These are phyloP conservation scores for Argentina silus DNA, from an alignment of 2,797 vertebrate genomes.

Conservation along the genomic window DNA sequence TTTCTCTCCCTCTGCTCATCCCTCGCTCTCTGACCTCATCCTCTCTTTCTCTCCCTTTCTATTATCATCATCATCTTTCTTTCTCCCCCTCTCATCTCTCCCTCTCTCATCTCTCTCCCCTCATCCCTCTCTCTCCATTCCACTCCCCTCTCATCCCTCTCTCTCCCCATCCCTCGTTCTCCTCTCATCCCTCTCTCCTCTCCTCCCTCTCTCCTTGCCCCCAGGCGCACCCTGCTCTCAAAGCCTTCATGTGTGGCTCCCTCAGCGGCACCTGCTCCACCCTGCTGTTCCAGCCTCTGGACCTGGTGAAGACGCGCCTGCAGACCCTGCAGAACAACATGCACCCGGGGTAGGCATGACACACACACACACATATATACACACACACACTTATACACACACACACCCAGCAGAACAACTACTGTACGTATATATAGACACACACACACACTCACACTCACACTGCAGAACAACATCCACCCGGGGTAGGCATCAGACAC, in stretches of 20 bases:
- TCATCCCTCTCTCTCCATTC: neutral
- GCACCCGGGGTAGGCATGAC: conserved; percentile 79
- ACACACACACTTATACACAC: neutral
- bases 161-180: neutral
- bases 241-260: conserved; percentile 95
- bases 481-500: conserved; percentile 76
- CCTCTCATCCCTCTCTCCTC: neutral
- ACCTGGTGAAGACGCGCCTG: conserved; percentile 92
- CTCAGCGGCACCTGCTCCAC: conserved; percentile 95
- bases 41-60: neutral
- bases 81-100: neutral
- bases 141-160: neutral
- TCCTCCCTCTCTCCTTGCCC: neutral
- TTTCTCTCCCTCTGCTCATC: neutral
- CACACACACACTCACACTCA: conserved; percentile 13
- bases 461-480: conserved; percentile 70
- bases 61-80: neutral
- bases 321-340: conserved; percentile 85
- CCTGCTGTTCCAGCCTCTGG: conserved; percentile 94
- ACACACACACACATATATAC: neutral
- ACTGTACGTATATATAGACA: neutral
- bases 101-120: neutral
- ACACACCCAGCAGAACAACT: conserved; percentile 10
- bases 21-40: neutral
- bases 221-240: conserved; percentile 90